Percentiles rank a stretch among this genome's conserved stretches.
These are phyloP conservation scores for Orthosia incerta DNA, from an alignment of 2,888 invertebrate species.

Conservation along the genomic window DNA sequence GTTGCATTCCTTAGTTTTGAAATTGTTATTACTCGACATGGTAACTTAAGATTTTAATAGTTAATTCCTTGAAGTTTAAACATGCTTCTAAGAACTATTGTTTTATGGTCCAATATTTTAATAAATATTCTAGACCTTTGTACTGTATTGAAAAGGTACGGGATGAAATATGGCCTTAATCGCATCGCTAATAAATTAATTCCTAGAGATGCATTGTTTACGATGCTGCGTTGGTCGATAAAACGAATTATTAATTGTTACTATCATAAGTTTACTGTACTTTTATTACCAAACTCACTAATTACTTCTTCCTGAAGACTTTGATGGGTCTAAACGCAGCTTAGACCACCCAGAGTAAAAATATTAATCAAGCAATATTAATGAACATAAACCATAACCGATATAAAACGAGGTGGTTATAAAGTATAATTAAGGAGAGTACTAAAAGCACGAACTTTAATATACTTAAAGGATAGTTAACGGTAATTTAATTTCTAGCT, in stretches of 20 bases:
- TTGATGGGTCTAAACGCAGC: not conserved
- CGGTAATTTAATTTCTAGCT: not conserved
- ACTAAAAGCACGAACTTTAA: not conserved
- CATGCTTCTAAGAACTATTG: not conserved
- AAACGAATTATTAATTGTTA: conserved; percentile 10
- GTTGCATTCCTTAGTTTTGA: not conserved
- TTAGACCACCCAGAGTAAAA: conserved; percentile 20
- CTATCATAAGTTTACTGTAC: not conserved
- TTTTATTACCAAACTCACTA: conserved; percentile 31
- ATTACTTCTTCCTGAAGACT: conserved; percentile 8
- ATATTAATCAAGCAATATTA: conserved; percentile 29
- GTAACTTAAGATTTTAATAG: not conserved
- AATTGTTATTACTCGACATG: not conserved
- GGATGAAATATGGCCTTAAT: not conserved
- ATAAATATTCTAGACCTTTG: not conserved
- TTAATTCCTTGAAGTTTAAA: not conserved
- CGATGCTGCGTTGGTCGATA: conserved; percentile 5
- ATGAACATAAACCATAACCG: conserved; percentile 18
- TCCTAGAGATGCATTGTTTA: not conserved
- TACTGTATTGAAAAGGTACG: not conserved
- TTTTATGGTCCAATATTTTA: no score
- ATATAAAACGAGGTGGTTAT: conserved; percentile 8
- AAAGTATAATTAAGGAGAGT: conserved; percentile 1
- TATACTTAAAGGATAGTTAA: not conserved
- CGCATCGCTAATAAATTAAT: not conserved